Evolutionary conservation across 2,888 invertebrate species (phyloP), one percentile per base, ranked within the genome.

Genomic region (Apamea crenata): DNA sequence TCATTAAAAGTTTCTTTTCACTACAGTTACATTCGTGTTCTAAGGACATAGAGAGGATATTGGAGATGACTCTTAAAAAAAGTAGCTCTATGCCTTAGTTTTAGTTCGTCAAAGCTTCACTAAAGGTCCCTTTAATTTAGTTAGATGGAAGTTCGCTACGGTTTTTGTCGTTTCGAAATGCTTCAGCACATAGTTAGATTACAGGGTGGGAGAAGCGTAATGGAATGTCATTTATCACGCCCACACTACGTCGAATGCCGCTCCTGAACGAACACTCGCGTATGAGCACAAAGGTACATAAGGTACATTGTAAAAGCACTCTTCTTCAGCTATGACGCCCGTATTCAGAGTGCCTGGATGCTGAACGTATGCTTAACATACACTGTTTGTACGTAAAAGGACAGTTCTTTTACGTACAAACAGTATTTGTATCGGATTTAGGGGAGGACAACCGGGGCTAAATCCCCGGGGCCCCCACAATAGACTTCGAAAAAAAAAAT

Each of bases 201-300:
- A 74, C 61, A 72, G 65, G 70, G 74, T 44, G 67, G 74, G 53
- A 32, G 73, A 75, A 73, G 85, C 71, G 78, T 87, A 86, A 86
- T 87, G 81, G 81, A 59, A 68, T 67, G 81, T 87, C 85, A 81
- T 87, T 87, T 81, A 84, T 86, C 81, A 87, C 81, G 81, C 77
- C 81, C 53, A 87, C 87, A 56, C 76, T 67, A 29, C 21, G 67
- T 80, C 84, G 71, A 74, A 87, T 78, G 59, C 63, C 73, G 61
- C 61, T 72, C 67, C 67, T 53, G 44, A 67, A 83, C 68, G 72
- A 68, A 74, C 65, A 71, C 70, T 77, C 80, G 67, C 36, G 29
- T 53, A 59, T 66, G 59, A 79, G 80, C 56, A 61, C 63, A 69
- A 53, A 80, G 44, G 53, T 74, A 74, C 56, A 14, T 73, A 44